These are phyloP conservation scores for Drosophila leonis DNA, from an alignment of 2,888 invertebrate genomes.

Conservation along the genomic window DNA sequence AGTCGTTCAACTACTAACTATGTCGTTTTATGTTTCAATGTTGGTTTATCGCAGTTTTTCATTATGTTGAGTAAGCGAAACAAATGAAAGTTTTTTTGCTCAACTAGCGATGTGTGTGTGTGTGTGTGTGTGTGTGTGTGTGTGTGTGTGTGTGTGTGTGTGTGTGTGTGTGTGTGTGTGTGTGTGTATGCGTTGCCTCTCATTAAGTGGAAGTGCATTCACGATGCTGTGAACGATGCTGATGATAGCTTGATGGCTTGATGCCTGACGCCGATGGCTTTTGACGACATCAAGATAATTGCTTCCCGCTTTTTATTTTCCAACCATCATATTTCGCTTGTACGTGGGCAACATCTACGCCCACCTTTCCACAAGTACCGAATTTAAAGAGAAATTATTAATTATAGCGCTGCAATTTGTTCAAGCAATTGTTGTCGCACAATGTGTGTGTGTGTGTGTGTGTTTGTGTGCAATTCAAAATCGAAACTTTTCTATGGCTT, in stretches of 20 bases:
- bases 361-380: constrained; percentile 19
- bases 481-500: constrained; percentile 51
- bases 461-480: constrained; percentile 37
- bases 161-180: constrained; percentile 16
- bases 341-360: constrained; percentile 46
- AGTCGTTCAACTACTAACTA: background rate
- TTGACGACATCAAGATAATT: constrained; percentile 78
- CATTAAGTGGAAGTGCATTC: constrained; percentile 79
- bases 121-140: no score
- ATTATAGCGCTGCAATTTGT: constrained; percentile 53
- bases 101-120: constrained; percentile 32
- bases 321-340: constrained; percentile 35
- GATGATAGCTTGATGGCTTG: constrained; percentile 55
- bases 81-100: constrained; percentile 68
- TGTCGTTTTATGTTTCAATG: constrained; percentile 8
- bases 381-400: constrained; percentile 67
- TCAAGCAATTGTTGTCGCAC: constrained; percentile 25
- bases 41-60: constrained; percentile 51
- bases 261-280: constrained; percentile 57
- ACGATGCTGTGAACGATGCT: constrained; percentile 36
- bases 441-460: background rate
- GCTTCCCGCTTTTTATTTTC: constrained; percentile 68
- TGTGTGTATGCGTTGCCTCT: constrained; percentile 33
- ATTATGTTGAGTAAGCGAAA: constrained; percentile 78
- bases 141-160: constrained; percentile 2